Evolutionary conservation across 2,797 vertebrate species (phyloP), one percentile per base, ranked within the genome.

Genomic region (Pangasius larnaudii): DNA sequence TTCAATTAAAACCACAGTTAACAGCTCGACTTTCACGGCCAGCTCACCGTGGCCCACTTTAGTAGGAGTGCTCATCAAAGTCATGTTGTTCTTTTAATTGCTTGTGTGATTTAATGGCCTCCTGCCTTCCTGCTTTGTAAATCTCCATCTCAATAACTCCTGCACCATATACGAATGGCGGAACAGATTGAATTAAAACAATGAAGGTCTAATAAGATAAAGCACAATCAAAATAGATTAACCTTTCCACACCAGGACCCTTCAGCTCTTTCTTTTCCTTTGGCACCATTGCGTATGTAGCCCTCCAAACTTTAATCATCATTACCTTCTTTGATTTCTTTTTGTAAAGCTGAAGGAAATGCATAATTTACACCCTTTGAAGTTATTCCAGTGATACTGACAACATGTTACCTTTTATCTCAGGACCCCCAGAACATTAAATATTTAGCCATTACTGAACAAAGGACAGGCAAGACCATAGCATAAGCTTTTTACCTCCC

Each of bases 321-420:
- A 95, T 96, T 96, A 96, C 93, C 93, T 94, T 94, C 96, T 96
- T 96, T 96, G 96, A 96, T 96, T 96, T 95, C 94, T 92, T 94
- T 94, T 86, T 85, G 94, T 93, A 94, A 94, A 93, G 95, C 95
- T 95, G 95, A 95, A 96, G 95, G 95, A 96, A 96, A 96, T 96
- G 96, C 95, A 96, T 96, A 96, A 96, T 96, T 96, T 96, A 95
- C 93, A 93, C 94, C 94, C 95, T 96, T 96, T 96, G 96, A 96
- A 96, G 95, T 96, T 90, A 94, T 94, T 93, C 90, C 94, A 95
- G 95, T 95, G 96, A 95, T 96, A 96, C 96, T 96, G 95, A 96
- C 95, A 96, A 95, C 95, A 96, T 96, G 95, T 95, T 96, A 96
- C 95, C 96, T 96, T 96, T 96, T 96, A 96, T 96, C 96, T 96